phyloP scores from a whole-genome alignment of 2,113 vertebrate species.

The Triplophysa siluroides region DNA sequence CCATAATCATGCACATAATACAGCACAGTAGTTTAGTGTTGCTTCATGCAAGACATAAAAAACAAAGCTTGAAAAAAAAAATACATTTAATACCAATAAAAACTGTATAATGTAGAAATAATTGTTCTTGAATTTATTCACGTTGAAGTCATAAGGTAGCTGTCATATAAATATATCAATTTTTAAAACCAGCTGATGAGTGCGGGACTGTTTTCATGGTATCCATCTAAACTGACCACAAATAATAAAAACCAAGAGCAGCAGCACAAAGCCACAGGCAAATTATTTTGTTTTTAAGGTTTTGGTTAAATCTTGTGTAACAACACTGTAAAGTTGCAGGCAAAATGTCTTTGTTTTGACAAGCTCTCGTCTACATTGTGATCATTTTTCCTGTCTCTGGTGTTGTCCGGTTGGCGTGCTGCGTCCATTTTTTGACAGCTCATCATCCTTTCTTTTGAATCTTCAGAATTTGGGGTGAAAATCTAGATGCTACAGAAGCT shows the following conservation, averaged over 20 bases:
- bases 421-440: background rate
- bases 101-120: too few species aligned
- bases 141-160: constrained; percentile 31
- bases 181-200: constrained; percentile 30
- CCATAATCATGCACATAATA: too few species aligned
- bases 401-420: background rate
- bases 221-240: background rate
- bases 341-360: constrained; percentile 3
- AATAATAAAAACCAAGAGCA: background rate
- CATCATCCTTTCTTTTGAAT: background rate
- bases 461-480: background rate
- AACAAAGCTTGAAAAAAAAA: too few species aligned
- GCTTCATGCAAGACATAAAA: too few species aligned
- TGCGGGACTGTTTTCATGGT: background rate
- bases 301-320: background rate
- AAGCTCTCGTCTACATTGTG: background rate
- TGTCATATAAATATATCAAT: background rate
- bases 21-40: too few species aligned
- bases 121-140: constrained; percentile 10
- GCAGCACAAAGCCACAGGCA: background rate
- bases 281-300: background rate
- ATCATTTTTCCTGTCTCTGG: background rate
- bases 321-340: background rate
- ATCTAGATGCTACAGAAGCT: background rate
- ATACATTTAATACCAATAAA: too few species aligned